Percentiles rank a stretch among this genome's conserved stretches.
Evolutionary conservation across 2,113 vertebrate species (phyloP).

Genomic region (Dromaius novaehollandiae): DNA sequence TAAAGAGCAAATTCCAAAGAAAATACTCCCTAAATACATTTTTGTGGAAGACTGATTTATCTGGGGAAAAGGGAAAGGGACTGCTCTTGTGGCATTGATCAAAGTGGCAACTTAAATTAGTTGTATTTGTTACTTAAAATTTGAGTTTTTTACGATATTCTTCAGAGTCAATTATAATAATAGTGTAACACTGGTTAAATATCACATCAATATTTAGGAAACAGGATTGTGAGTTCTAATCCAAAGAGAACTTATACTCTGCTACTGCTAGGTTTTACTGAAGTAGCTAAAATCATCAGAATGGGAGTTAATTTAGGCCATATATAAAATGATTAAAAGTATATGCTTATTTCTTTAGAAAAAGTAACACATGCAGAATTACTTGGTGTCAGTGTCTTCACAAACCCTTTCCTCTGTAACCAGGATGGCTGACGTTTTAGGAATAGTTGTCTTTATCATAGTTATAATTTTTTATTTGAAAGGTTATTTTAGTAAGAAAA

Average conservation of each 20-base stretch:
- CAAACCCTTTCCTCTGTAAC: background rate
- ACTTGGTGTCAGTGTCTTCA: background rate
- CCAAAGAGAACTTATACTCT: background rate
- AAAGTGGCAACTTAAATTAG: background rate
- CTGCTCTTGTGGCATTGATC: background rate
- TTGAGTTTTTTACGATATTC: background rate
- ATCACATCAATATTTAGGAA: background rate
- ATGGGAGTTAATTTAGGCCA: background rate
- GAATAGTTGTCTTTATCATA: background rate
- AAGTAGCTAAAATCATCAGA: background rate
- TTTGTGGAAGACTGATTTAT: background rate
- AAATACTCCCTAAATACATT: background rate
- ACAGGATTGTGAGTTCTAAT: background rate
- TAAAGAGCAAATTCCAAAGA: background rate
- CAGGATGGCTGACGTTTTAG: background rate
- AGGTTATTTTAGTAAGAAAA: background rate
- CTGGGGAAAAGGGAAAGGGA: background rate
- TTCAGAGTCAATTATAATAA: background rate
- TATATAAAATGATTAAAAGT: background rate
- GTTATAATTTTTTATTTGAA: conserved; percentile 4
- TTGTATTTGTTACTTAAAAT: background rate
- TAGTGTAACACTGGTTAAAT: background rate
- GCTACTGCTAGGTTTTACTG: background rate
- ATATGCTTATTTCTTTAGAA: background rate
- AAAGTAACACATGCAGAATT: background rate